Evolutionary conservation across 2,888 invertebrate genomes (phyloP), one percentile per base, ranked within the genome.

Genomic region (Leucophenga montana): DNA sequence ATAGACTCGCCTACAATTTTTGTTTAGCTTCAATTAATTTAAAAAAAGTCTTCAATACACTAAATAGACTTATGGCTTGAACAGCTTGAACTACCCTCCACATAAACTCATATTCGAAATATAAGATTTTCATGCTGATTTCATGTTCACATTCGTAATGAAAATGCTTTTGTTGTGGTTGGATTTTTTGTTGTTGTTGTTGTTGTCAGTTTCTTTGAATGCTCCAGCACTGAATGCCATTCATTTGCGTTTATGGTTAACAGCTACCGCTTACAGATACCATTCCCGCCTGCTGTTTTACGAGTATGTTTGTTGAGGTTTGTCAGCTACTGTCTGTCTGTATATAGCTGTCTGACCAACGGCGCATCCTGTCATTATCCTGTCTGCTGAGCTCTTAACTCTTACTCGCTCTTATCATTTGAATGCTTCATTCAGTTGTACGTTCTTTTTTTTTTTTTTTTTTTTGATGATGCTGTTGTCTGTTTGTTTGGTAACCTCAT

Each of bases 141-240:
- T 82, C 65, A 73, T 77, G 78, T 70, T 76, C 78, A 79, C 65
- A 73, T 77, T 76, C 78, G 78, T 79, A 82, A 80, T 80, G 74
- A 79, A 68, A 69, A 62, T 53, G 56, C 68, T 72, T 77, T 79
- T 81, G 77, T 73, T 79, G 76, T 73, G 79, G 77, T 72, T 68
- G 68, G 62, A 69, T 70, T 56, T 70, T 66, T 62, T 54, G 46
- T 46, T 54, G 54, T 4, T n/a, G 54, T 20, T 20, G 3, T 6
- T 27, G 27, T 27, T 27, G 27, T 39, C 39, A 39, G 39, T 39
- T 39, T 39, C 39, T 39, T 39, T 39, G 9, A 39, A 33, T 56
- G 54, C 54, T 56, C 1, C 20, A 48, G 8, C 33, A 62, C 77
- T 73, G 79, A 77, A 71, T 70, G 78, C 67, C 74, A 77, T 79